Percentiles rank a stretch among this genome's conserved stretches.
Evolutionary conservation across 2,888 invertebrate species (phyloP).

Genomic region (Drosophila monieri): DNA sequence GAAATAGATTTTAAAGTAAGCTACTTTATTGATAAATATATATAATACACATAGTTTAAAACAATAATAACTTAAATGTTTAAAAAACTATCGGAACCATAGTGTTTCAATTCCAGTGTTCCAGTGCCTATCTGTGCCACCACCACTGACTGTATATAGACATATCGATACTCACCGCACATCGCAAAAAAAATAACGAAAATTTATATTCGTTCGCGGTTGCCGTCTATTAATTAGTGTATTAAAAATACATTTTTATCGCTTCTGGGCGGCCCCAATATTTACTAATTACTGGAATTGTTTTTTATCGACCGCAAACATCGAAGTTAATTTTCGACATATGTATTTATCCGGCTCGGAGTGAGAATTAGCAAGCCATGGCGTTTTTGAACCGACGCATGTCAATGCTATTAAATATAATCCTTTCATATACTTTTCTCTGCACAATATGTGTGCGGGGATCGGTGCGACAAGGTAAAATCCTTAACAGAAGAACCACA

Average conservation of each 20-base stretch:
- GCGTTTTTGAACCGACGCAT: slow-evolving; percentile 47
- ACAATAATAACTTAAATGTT: not conserved
- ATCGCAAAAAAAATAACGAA: slow-evolving; percentile 33
- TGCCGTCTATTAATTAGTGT: slow-evolving; percentile 30
- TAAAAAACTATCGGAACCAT: not conserved
- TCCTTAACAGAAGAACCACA: not conserved
- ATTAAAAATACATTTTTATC: slow-evolving; percentile 12
- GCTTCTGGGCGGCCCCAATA: slow-evolving; percentile 7
- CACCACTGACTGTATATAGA: slow-evolving; percentile 16
- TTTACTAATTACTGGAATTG: not conserved
- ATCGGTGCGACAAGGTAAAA: slow-evolving; percentile 51
- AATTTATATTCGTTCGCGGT: slow-evolving; percentile 35
- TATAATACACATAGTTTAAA: not conserved
- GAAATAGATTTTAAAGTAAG: not conserved
- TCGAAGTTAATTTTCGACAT: slow-evolving; percentile 33
- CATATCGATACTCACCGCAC: slow-evolving; percentile 25
- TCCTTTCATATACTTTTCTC: slow-evolving; percentile 29
- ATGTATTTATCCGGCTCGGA: slow-evolving; percentile 44
- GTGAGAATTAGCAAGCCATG: slow-evolving; percentile 49
- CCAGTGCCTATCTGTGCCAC: not conserved
- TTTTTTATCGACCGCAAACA: slow-evolving; percentile 23
- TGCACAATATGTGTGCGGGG: slow-evolving; percentile 52
- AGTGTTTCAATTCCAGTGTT: slow-evolving; percentile 1
- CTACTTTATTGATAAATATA: too few species aligned
- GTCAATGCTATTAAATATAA: slow-evolving; percentile 37